phyloP scores from a whole-genome alignment of 2,797 vertebrate species.

The Lagocephalus sceleratus region DNA sequence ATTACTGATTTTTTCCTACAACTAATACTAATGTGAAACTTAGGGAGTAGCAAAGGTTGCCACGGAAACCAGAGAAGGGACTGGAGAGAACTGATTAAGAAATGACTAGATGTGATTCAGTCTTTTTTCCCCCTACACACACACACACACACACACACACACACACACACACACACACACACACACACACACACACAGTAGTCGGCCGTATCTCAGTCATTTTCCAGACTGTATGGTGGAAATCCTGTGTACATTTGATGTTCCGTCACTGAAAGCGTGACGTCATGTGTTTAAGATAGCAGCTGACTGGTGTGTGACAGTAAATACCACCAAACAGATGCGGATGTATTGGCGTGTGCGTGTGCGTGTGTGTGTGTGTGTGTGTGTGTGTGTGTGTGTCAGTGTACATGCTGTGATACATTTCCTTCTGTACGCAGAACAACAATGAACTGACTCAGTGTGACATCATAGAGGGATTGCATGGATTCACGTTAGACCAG shows the following conservation, averaged over 20 bases:
- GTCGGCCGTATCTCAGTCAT: not conserved
- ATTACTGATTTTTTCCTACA: not conserved
- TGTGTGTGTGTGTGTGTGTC: not conserved
- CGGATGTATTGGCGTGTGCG: no score
- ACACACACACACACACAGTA: not conserved
- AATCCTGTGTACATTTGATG: slow-evolving; percentile 38
- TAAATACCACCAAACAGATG: slow-evolving; percentile 17
- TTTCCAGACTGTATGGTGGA: slow-evolving; percentile 22
- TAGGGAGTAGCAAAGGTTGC: slow-evolving; percentile 41
- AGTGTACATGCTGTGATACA: slow-evolving; percentile 21
- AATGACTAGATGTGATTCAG: slow-evolving; percentile 47
- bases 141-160: not conserved
- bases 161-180: slow-evolving; percentile 1
- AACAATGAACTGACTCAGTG: slow-evolving; percentile 32
- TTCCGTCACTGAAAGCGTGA: slow-evolving; percentile 2
- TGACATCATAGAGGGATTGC: not conserved
- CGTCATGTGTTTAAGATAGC: slow-evolving; percentile 18
- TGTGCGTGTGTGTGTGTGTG: not conserved
- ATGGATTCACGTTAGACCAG: no score
- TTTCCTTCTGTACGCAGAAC: slow-evolving; percentile 17
- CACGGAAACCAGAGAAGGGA: slow-evolving; percentile 44
- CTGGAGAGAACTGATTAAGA: slow-evolving; percentile 49
- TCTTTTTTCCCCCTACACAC: slow-evolving; percentile 10
- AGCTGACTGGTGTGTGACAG: slow-evolving; percentile 7
- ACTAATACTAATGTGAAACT: not conserved